Evolutionary conservation across 2,888 invertebrate species (phyloP).

Genomic region (Latheticus oryzae): DNA sequence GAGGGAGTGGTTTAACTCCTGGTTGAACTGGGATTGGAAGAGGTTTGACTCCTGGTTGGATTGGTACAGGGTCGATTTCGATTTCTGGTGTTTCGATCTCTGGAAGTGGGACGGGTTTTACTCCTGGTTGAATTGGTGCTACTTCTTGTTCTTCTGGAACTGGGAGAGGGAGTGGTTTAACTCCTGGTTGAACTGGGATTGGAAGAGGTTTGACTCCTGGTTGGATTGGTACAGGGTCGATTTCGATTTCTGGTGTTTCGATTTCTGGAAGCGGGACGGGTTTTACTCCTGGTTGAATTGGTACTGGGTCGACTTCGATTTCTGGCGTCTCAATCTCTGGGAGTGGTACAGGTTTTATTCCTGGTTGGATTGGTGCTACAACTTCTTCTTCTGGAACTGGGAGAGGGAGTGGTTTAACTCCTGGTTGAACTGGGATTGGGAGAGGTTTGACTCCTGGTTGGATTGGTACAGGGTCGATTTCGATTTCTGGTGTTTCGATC

Average conservation of each 20-base stretch:
- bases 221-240: slow-evolving; percentile 10
- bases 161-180: slow-evolving; percentile 4
- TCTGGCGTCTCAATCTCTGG: slow-evolving; percentile 12
- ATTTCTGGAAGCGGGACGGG: slow-evolving; percentile 14
- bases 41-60: slow-evolving; percentile 15
- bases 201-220: slow-evolving; percentile 19
- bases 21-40: slow-evolving; percentile 2
- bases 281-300: slow-evolving; percentile 11
- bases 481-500: slow-evolving; percentile 2
- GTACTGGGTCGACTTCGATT: slow-evolving; percentile 1
- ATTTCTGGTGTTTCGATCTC: slow-evolving; percentile 11
- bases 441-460: slow-evolving; percentile 3
- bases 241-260: slow-evolving; percentile 11
- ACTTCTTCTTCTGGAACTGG: slow-evolving; percentile 5
- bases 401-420: slow-evolving; percentile 16
- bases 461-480: slow-evolving; percentile 1
- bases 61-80: slow-evolving; percentile 14
- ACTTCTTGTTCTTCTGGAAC: no score
- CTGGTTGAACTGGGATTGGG: slow-evolving; percentile 3
- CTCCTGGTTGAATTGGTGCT: neutral
- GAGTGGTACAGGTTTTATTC: slow-evolving; percentile 19
- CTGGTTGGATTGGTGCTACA: slow-evolving; percentile 12
- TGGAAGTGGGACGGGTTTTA: slow-evolving; percentile 11
- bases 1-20: slow-evolving; percentile 11
- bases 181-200: slow-evolving; percentile 11